A percentile compares a stretch with the other conserved stretches of the same genome.
Conservation (phyloP, 2,113 vertebrate genomes). For the Gila orcuttii region DNA sequence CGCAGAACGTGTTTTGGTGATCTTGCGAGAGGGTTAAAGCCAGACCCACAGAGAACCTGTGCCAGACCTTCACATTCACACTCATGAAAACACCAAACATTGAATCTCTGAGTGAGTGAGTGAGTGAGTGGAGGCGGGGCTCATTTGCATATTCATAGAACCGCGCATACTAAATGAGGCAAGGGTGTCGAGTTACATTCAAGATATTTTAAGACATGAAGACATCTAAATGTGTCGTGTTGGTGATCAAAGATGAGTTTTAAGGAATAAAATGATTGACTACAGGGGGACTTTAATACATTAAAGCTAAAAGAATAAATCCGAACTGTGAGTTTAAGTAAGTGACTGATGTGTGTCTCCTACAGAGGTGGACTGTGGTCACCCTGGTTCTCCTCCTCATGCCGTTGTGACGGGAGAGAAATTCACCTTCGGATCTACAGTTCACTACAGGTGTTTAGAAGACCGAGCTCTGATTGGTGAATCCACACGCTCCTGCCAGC, state of each 20-base stretch:
- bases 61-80: not conserved
- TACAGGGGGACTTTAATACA: too few species aligned
- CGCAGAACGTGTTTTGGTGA: conserved; percentile 2
- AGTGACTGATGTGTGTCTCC: conserved; percentile 8
- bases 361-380: conserved; percentile 95
- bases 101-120: too few species aligned
- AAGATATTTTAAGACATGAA: too few species aligned
- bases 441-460: conserved; percentile 88
- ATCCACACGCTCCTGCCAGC: conserved; percentile 87
- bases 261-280: too few species aligned
- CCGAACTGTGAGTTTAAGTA: not conserved
- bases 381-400: conserved; percentile 90
- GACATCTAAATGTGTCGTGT: too few species aligned
- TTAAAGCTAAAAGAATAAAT: not conserved
- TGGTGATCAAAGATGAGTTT: too few species aligned
- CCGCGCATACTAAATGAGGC: too few species aligned
- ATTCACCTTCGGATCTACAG: conserved; percentile 90
- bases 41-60: conserved; percentile 25
- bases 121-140: too few species aligned
- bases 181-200: too few species aligned
- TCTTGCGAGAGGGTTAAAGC: not conserved
- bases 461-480: conserved; percentile 85
- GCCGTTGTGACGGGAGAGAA: conserved; percentile 88
- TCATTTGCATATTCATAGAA: too few species aligned
- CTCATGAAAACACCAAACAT: not conserved